Conservation (phyloP, 2,888 invertebrate species). For the Stramonita haemastoma region DNA sequence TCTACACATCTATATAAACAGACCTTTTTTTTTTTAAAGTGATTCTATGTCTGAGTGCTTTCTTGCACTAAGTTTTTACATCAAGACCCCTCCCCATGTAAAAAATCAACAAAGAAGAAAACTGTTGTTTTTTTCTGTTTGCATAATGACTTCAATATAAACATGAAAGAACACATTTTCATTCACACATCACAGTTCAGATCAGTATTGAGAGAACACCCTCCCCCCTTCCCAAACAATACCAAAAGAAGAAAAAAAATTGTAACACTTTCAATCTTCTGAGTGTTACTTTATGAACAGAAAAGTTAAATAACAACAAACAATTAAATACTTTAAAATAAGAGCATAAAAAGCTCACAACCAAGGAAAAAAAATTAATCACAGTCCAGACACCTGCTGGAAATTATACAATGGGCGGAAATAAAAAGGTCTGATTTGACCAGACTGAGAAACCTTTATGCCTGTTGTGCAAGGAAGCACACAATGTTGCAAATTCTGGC, state of each 20-base stretch:
- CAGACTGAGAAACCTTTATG: too few relatives aligned
- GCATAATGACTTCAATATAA: neutral
- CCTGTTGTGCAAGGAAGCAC: too few relatives aligned
- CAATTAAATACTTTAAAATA: neutral
- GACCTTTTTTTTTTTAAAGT: neutral
- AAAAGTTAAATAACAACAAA: neutral
- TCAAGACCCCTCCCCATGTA: too few relatives aligned
- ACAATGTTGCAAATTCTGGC: too few relatives aligned
- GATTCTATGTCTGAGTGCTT: neutral
- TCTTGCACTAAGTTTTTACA: too few relatives aligned
- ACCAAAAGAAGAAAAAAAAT: neutral
- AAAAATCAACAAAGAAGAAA: too few relatives aligned
- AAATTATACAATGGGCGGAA: neutral
- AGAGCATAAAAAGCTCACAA: neutral
- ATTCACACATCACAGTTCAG: neutral
- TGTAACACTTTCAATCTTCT: neutral
- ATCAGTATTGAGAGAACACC: neutral
- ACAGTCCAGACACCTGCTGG: conserved; percentile 12
- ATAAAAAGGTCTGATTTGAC: too few relatives aligned
- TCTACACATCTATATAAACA: too few relatives aligned
- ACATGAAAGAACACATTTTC: neutral
- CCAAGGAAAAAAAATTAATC: neutral
- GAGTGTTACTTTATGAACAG: neutral
- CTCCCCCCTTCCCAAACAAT: too few relatives aligned
- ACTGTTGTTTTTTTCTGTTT: too few relatives aligned